These are phyloP conservation scores for Pongo abelii DNA, from an alignment of 2,113 vertebrate genomes.

Conservation along the genomic window DNA sequence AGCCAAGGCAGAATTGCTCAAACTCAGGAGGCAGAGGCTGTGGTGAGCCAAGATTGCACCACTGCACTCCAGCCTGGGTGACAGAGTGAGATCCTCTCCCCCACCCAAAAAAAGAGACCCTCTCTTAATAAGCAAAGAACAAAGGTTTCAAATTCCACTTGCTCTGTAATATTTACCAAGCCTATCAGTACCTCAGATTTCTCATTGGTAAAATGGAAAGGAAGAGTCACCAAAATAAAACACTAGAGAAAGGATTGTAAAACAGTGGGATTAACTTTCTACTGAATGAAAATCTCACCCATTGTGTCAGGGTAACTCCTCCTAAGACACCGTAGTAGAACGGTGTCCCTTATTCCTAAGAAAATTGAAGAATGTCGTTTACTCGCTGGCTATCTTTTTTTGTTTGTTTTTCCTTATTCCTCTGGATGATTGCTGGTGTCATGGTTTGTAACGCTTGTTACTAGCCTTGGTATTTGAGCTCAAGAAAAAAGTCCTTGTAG, in stretches of 20 bases:
- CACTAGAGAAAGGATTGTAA: neutral
- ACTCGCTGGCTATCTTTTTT: neutral
- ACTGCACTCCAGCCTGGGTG: no score
- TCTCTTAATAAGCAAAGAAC: neutral
- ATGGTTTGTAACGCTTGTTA: neutral
- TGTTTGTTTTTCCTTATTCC: neutral
- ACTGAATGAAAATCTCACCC: neutral
- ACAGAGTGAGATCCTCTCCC: no score
- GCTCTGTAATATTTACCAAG: neutral
- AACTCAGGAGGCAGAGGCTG: no score
- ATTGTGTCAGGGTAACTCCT: neutral
- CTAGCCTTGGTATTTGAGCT: neutral
- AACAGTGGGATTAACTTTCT: neutral
- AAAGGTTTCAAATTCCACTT: neutral
- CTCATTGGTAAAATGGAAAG: neutral
- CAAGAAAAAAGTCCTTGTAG: constrained; percentile 17
- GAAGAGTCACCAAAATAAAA: neutral
- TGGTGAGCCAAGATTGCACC: no score
- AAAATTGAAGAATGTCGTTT: neutral
- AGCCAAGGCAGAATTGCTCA: no score
- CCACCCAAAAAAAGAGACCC: neutral
- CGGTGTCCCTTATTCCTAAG: neutral
- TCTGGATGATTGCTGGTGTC: neutral
- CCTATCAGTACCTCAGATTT: neutral
- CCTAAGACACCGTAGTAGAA: neutral